Conservation (phyloP, 2,113 vertebrate species). For the Heptranchias perlo region DNA sequence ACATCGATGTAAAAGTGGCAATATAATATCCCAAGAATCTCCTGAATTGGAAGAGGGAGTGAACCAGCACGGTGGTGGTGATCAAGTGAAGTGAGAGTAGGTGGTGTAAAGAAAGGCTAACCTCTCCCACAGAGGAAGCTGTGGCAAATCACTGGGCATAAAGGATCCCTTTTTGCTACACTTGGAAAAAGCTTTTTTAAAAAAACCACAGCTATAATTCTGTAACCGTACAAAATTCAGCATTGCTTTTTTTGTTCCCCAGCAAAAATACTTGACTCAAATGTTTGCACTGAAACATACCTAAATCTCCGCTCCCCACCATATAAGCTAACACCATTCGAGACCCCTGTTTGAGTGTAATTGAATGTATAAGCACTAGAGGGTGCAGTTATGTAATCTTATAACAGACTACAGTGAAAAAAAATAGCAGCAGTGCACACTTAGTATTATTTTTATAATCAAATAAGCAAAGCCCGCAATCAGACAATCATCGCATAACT, state of each 20-base stretch:
- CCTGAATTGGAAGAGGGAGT: neutral
- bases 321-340: neutral
- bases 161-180: neutral
- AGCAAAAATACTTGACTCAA: neutral
- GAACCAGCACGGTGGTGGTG: neutral
- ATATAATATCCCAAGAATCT: neutral
- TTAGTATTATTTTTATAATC: neutral
- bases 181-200: neutral
- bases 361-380: neutral
- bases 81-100: neutral
- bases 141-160: neutral
- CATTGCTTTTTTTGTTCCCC: neutral
- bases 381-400: slow-evolving; percentile 26
- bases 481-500: neutral
- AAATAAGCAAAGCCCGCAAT: neutral
- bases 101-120: neutral
- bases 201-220: neutral
- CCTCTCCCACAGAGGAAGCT: neutral
- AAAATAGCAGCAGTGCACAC: neutral
- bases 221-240: neutral
- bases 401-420: neutral
- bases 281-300: neutral
- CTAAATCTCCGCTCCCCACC: neutral
- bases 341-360: neutral
- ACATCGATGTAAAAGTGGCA: neutral